These are phyloP conservation scores for Cheracebus regulus DNA, from an alignment of 2,797 vertebrate species.

Conservation along the genomic window DNA sequence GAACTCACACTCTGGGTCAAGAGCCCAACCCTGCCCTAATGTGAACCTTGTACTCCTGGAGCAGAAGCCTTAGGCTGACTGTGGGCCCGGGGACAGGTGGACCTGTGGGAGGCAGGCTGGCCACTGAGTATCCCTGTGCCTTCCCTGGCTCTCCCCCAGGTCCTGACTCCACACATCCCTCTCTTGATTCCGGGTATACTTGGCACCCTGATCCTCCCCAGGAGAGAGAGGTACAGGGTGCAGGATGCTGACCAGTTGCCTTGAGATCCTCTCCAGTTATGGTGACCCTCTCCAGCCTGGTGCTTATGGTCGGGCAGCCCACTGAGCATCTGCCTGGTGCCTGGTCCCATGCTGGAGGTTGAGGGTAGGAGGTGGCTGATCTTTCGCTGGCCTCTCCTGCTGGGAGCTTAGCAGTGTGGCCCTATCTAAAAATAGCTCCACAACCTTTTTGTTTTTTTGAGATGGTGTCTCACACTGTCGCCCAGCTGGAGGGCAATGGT, in stretches of 20 bases:
- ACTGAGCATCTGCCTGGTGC: rapidly evolving
- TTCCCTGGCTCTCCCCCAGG: background rate
- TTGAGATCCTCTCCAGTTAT: background rate
- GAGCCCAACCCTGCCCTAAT: background rate
- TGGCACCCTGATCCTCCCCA: background rate
- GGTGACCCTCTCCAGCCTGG: background rate
- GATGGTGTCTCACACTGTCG: no score
- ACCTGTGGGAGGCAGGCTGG: background rate
- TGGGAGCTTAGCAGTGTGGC: background rate
- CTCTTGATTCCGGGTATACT: background rate
- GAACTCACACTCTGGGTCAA: background rate
- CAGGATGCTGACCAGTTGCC: background rate
- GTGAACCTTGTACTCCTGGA: background rate
- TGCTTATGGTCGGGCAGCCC: background rate
- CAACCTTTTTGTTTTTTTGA: no score
- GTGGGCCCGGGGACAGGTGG: background rate
- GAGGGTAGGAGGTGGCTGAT: background rate
- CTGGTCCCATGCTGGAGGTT: background rate
- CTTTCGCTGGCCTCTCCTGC: background rate
- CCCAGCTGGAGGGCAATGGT: no score
- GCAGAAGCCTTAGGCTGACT: background rate
- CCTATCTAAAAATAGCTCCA: background rate
- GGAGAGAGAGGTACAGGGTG: background rate
- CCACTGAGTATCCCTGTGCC: background rate
- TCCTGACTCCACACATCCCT: background rate